Evolutionary conservation across 1,140 invertebrate species (phyloP).

Genomic region (Meloidogyne exigua): DNA sequence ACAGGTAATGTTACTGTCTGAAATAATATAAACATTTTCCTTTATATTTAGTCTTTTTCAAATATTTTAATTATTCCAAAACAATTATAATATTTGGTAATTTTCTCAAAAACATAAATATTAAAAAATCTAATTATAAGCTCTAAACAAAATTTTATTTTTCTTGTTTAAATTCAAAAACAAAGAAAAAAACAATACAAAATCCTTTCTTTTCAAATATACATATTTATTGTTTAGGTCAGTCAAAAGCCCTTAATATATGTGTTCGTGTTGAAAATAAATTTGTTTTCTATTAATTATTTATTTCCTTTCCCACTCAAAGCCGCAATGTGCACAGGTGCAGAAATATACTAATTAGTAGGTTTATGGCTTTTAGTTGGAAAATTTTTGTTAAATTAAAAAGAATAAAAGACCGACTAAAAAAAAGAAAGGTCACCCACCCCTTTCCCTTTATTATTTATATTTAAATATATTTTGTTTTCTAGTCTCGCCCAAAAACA

Average conservation of each 20-base stretch:
- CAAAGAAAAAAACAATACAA: neutral
- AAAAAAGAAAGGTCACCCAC: neutral
- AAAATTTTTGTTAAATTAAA: neutral
- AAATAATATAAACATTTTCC: too few species aligned
- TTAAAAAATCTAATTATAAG: neutral
- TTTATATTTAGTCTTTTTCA: too few species aligned
- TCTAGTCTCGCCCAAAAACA: neutral
- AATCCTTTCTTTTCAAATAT: neutral
- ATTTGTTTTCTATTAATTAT: neutral
- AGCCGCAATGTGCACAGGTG: slow-evolving; percentile 1
- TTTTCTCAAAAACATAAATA: too few species aligned
- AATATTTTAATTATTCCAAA: too few species aligned
- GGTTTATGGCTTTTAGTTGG: slow-evolving; percentile 3
- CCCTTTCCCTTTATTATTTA: too few species aligned
- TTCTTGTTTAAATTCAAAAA: neutral
- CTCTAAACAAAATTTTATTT: neutral
- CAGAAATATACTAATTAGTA: neutral
- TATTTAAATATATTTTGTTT: neutral
- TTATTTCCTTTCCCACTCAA: neutral
- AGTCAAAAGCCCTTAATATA: neutral
- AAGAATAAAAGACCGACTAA: neutral
- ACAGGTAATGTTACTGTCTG: slow-evolving; percentile 55
- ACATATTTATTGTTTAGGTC: neutral
- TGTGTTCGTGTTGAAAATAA: slow-evolving; percentile 3
- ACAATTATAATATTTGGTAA: too few species aligned